These are phyloP conservation scores for Pentalonia nigronervosa DNA, from an alignment of 1,140 invertebrate genomes.

Conservation along the genomic window DNA sequence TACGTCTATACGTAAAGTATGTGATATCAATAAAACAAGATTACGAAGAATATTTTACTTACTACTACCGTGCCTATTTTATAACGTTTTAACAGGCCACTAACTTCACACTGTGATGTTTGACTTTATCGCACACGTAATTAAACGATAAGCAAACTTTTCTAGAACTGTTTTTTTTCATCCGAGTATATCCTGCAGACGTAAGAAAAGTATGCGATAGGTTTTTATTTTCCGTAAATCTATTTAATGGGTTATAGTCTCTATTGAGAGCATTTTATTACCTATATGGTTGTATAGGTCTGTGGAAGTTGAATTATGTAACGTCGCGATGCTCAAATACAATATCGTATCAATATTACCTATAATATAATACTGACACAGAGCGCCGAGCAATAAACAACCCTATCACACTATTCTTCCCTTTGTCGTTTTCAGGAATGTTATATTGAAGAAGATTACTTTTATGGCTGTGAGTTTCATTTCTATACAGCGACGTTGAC, in stretches of 20 bases:
- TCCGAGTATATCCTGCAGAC: not conserved
- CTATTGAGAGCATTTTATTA: not conserved
- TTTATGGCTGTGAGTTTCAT: conserved; percentile 32
- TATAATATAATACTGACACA: not conserved
- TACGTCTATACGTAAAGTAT: not conserved
- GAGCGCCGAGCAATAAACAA: conserved; percentile 31
- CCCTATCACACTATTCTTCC: not conserved
- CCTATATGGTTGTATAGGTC: not conserved
- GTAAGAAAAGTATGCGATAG: not conserved
- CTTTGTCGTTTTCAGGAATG: conserved; percentile 39
- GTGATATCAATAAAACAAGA: not conserved
- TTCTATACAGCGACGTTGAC: not conserved
- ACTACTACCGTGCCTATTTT: not conserved
- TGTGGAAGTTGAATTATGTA: conserved; percentile 30
- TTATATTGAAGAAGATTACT: conserved; percentile 43
- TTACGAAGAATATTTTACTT: not conserved
- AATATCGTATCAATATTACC: conserved; percentile 35
- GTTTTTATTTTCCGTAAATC: conserved; percentile 31
- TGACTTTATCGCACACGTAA: not conserved
- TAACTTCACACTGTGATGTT: not conserved
- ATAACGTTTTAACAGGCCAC: not conserved
- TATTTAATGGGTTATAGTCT: not conserved
- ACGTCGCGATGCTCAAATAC: not conserved
- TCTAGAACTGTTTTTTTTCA: not conserved
- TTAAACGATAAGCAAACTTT: not conserved